Evolutionary conservation across 2,797 vertebrate genomes (phyloP).

Genomic region (Perodicticus potto): DNA sequence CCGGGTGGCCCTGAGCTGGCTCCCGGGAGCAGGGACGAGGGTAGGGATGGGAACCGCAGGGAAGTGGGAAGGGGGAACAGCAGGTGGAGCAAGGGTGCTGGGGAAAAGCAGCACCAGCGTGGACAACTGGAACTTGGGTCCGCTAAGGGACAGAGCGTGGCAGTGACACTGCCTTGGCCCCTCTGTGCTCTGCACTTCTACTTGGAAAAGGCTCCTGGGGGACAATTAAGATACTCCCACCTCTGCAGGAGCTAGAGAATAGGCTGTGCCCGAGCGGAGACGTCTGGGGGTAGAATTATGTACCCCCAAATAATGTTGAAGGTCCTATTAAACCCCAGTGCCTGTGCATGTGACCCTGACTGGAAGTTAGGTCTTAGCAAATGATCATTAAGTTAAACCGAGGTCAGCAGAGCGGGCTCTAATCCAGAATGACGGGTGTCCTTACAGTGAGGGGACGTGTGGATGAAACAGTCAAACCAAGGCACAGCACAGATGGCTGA

Average conservation of each 20-base stretch:
- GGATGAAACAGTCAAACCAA: background rate
- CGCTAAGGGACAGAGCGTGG: background rate
- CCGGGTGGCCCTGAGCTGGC: background rate
- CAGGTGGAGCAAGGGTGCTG: fast-evolving
- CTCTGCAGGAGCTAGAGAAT: background rate
- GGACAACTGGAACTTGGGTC: background rate
- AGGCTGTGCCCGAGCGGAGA: too few relatives aligned
- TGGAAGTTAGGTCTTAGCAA: background rate
- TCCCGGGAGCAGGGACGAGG: background rate
- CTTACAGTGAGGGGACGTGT: background rate
- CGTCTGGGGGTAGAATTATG: background rate
- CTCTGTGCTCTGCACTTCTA: background rate
- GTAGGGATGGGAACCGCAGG: too few relatives aligned
- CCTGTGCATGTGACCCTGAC: background rate
- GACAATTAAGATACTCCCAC: background rate
- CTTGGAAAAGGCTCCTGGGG: background rate
- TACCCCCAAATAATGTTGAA: background rate
- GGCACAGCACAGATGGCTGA: background rate
- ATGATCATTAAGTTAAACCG: background rate
- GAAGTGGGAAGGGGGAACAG: background rate
- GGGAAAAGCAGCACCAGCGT: background rate
- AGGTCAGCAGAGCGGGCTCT: background rate
- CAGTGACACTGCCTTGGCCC: background rate
- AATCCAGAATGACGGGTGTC: background rate
- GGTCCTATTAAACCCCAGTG: background rate